Base-by-base conservation (phyloP, 2,888 invertebrate genomes). In the Plagiodera versicolora region DNA sequence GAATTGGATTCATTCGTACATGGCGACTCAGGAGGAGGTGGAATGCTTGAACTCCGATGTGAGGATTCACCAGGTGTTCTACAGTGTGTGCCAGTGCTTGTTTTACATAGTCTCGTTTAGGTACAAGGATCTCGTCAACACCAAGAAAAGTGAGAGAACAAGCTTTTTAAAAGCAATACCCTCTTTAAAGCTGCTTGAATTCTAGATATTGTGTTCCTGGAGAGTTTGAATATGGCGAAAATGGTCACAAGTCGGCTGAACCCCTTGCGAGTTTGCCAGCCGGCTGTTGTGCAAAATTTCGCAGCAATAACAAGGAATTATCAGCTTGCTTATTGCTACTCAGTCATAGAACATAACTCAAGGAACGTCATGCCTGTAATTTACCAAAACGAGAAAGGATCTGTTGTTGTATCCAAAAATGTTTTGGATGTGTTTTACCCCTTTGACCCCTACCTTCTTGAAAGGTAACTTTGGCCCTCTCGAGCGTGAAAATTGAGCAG, bases 81-180 rank as follows among this genome's bases (percentile, higher is more conserved):
- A 95, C 77, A 88, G 92, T 1, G 87, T 95, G 2, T 96, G 96
- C 70, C 97, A 98, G 79, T 89, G 94, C 0, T 83, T 97, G 47
- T 97, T 98, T 81, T 96, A 98, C 79, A 83, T 96, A 14, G 89
- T 98, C 62, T 91, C 93, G 0, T 97, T 96, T 77, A 87, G 95
- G 62, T 91, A 94, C 77, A 89, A 89, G 70, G 91, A 95, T 74
- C 83, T 98, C 69, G 87, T 94, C 46, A 84, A 84, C 58, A 86
- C 83, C 70, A 88, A 88, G 76, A 90, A 90, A 82, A 89, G 95
- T 92, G 79, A 85, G 85, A 83, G 9, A 20, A 44, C 56, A 56
- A 4, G 10, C 3, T 39, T 30, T 54, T 57, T 53, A 57, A 16
- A 39, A 35, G 6, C 3, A 24, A 6, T 24, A 6, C 3, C 6